These are phyloP conservation scores for Physella acuta DNA, from an alignment of 1,140 invertebrate species.

Conservation along the genomic window DNA sequence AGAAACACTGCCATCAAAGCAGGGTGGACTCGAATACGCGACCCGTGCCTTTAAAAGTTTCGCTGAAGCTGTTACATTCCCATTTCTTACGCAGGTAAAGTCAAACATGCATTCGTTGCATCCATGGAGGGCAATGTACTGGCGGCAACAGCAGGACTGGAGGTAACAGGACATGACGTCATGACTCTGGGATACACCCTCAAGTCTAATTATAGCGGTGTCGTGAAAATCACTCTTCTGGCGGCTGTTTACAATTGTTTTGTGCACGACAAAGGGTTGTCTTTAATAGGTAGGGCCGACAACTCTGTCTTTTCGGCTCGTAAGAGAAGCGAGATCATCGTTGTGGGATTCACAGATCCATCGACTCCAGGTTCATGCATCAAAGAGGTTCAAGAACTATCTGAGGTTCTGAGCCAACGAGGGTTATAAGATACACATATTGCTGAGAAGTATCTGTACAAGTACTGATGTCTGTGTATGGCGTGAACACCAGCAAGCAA, in stretches of 20 bases:
- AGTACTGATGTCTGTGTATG: too few relatives aligned
- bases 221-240: background rate
- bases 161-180: background rate
- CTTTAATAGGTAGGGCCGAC: background rate
- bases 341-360: conserved; percentile 3
- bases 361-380: conserved; percentile 6
- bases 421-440: conserved; percentile 1
- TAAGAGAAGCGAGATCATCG: background rate
- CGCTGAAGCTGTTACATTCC: too few relatives aligned
- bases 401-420: background rate
- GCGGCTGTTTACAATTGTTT: conserved; percentile 3
- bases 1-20: too few relatives aligned
- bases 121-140: background rate
- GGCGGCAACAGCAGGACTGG: background rate
- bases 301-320: conserved; percentile 1
- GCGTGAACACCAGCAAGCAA: too few relatives aligned
- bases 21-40: too few relatives aligned
- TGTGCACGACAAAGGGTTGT: background rate
- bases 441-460: too few relatives aligned
- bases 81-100: background rate
- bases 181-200: background rate
- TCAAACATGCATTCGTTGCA: background rate
- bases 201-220: background rate
- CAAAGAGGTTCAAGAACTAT: conserved; percentile 9
- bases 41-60: too few relatives aligned